phyloP scores from a whole-genome alignment of 92 coral and sea anemone species.

The Scolanthus callimorphus region DNA sequence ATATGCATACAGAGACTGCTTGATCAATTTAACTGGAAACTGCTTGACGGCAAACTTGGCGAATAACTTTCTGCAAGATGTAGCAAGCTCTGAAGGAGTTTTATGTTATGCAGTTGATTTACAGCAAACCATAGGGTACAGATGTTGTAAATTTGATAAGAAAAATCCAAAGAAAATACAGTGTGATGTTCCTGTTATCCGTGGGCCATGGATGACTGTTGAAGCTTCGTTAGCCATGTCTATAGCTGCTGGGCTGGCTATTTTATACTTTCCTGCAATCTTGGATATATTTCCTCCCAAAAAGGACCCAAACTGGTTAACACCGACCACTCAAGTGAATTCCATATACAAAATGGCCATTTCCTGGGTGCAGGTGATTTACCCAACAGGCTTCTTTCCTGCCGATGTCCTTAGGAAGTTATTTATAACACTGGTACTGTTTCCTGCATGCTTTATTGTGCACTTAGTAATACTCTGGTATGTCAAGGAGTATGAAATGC shows the following conservation, averaged over 20 bases:
- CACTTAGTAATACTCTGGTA: not conserved
- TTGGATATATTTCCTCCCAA: not conserved
- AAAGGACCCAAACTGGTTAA: not conserved
- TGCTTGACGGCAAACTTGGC: conserved; percentile 12
- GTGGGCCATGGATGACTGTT: not conserved
- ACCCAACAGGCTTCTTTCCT: not conserved
- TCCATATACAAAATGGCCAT: not conserved
- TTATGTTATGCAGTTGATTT: conserved; percentile 3
- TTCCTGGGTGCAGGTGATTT: not conserved
- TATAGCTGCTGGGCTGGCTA: not conserved
- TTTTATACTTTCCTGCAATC: conserved; percentile 8
- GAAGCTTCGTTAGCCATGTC: not conserved
- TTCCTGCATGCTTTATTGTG: not conserved
- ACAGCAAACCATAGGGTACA: not conserved
- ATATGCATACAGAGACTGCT: not conserved
- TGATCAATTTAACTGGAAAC: not conserved
- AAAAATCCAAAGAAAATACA: not conserved
- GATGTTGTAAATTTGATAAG: conserved; percentile 11
- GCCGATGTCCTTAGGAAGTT: not conserved
- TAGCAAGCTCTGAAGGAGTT: conserved; percentile 3
- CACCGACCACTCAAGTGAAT: not conserved
- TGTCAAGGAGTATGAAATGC: not conserved
- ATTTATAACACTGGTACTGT: not conserved
- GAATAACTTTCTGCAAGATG: not conserved
- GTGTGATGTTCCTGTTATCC: conserved; percentile 12